These are phyloP conservation scores for Gambusia holbrooki DNA, from an alignment of 2,113 vertebrate species.

Conservation along the genomic window DNA sequence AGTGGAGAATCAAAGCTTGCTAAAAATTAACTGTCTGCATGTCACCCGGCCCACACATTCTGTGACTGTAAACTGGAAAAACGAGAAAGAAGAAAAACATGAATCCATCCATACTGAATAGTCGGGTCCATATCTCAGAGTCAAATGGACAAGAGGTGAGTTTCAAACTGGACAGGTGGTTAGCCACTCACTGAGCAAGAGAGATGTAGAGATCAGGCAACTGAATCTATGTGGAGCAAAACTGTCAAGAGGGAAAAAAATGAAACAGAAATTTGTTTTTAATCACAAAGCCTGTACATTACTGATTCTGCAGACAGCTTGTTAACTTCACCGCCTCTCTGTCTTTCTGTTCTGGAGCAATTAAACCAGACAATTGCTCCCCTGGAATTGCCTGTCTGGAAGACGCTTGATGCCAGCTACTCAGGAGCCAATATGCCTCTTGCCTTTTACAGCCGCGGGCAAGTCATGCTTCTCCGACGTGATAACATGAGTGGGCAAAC, in stretches of 20 bases:
- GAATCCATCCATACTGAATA: background rate
- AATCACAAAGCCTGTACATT: constrained; percentile 63
- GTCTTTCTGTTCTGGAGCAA: constrained; percentile 77
- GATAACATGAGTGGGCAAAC: constrained; percentile 72
- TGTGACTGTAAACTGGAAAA: constrained; percentile 58
- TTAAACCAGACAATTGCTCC: constrained; percentile 76
- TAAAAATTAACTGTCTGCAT: constrained; percentile 53
- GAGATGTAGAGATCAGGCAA: background rate
- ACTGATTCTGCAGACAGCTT: constrained; percentile 77
- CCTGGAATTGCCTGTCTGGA: constrained; percentile 67
- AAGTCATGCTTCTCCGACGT: constrained; percentile 54
- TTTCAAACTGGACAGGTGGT: background rate
- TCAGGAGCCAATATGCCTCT: constrained; percentile 68
- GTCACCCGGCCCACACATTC: constrained; percentile 56
- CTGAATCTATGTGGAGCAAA: background rate
- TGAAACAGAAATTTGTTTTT: constrained; percentile 59
- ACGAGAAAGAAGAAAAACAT: constrained; percentile 1
- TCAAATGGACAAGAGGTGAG: background rate
- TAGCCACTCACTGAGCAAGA: background rate
- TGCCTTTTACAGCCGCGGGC: constrained; percentile 65
- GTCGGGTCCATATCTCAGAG: background rate
- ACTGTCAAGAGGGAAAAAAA: background rate
- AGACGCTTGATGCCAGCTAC: constrained; percentile 65
- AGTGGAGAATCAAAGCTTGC: constrained; percentile 53
- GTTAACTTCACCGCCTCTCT: constrained; percentile 74